Base-by-base conservation (phyloP, 2,113 vertebrate species). In the Alethe diademata region DNA sequence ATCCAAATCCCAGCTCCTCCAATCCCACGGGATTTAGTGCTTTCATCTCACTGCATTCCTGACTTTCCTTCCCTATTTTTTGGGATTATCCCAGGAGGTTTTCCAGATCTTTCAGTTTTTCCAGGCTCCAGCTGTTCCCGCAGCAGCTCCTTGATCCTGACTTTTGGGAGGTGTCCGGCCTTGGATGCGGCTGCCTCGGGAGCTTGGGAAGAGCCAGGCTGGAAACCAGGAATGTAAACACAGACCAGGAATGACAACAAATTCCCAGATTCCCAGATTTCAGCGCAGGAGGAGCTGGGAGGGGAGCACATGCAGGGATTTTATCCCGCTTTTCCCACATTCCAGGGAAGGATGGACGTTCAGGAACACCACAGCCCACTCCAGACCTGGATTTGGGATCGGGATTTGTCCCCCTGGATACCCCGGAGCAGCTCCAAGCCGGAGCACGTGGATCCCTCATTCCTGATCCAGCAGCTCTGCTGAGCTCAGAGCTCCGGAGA, bases 211-310 rank as follows among this genome's bases (percentile, higher is more conserved):
- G 91, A 64, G 36, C n/a, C 28, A 84, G 79, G 13, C 86, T 92
- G 82, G 91, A 96, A 60, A 91, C 88, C 26, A 91, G 86, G 92
- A 97, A 95, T 96, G 95, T 95, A 96, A 95, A 96, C 92, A 95
- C 53, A 58, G 80, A 29, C 40, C 3, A 19, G 86, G 80, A 95
- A 95, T 50, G 91, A 95, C 90, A 94, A 97, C 93, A 91, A 85
- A 78, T 35, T 26, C 85, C 78, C 57, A 1, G 36, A 56, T 57
- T 78, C 80, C 18, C 42, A 4, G 36, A 42, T 50, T 51, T 6
- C 33, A 19, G 71, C 1, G 4, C 31, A 18, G 31, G 14, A 53
- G 25, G 31, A 51, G 26, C 50, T 17, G 26, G 15, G 50, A 28
- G 9, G 8, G 48, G 25, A 25, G 26, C 17, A 24, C 26, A 16